Conservation (phyloP, 1,140 invertebrate genomes). For the Platyscapa corneri region DNA sequence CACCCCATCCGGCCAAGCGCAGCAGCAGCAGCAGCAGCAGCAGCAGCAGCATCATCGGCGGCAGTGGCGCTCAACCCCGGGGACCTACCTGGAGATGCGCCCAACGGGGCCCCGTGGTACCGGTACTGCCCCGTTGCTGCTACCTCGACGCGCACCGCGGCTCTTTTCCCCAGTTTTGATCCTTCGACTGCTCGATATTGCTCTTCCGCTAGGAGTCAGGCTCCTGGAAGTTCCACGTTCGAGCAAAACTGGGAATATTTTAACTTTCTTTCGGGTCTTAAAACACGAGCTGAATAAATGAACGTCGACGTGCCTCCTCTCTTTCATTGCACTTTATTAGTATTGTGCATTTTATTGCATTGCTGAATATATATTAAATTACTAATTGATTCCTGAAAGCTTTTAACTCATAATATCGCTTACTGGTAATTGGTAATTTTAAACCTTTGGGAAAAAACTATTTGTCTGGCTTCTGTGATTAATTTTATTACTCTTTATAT, state of each 20-base stretch:
- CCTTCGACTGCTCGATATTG: no score
- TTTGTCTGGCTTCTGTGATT: background rate
- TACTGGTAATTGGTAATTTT: background rate
- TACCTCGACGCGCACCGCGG: no score
- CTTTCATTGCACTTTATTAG: no score
- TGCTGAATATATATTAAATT: background rate
- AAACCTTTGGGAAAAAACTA: background rate
- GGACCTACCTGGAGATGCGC: no score
- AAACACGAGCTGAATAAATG: no score
- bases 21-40: slow-evolving; percentile 38
- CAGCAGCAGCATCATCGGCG: no score
- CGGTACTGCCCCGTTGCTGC: no score
- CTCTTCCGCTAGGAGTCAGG: no score
- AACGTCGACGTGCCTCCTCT: background rate
- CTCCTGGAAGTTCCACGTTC: no score
- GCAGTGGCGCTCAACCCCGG: slow-evolving; percentile 61
- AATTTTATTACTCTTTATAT: background rate
- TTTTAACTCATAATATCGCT: background rate
- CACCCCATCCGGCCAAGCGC: slow-evolving; percentile 58
- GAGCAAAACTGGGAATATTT: background rate
- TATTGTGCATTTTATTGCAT: background rate
- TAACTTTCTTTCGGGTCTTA: background rate
- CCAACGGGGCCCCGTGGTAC: no score
- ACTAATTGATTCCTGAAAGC: background rate
- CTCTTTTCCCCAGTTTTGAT: no score